Evolutionary conservation across 2,888 invertebrate genomes (phyloP).

Genomic region (Coenonympha glycerion): DNA sequence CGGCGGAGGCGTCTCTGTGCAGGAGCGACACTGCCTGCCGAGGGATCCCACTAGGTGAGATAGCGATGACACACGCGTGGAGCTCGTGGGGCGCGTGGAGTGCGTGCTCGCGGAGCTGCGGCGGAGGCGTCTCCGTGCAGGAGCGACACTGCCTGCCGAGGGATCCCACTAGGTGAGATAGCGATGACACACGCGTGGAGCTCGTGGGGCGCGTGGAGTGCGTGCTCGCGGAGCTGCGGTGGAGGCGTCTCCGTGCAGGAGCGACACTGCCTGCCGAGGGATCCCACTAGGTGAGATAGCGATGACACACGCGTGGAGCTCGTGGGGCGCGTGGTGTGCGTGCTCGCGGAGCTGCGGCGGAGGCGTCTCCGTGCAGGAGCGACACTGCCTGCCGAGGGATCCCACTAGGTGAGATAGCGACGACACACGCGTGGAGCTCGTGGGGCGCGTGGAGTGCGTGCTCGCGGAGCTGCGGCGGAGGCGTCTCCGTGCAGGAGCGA

Average conservation of each 20-base stretch:
- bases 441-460: constrained; percentile 86
- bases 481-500: constrained; percentile 82
- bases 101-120: constrained; percentile 83
- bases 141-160: constrained; percentile 80
- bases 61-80: constrained; percentile 75
- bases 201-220: constrained; percentile 83
- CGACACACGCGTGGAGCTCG: constrained; percentile 74
- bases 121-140: constrained; percentile 84
- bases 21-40: constrained; percentile 80
- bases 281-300: constrained; percentile 63
- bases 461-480: constrained; percentile 83
- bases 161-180: constrained; percentile 67
- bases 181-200: constrained; percentile 76
- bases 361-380: constrained; percentile 82
- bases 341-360: constrained; percentile 85
- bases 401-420: constrained; percentile 58
- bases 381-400: constrained; percentile 78
- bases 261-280: constrained; percentile 78
- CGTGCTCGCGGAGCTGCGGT: constrained; percentile 84
- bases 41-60: constrained; percentile 69
- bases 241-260: constrained; percentile 84
- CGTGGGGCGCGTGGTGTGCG: constrained; percentile 83
- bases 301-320: constrained; percentile 73
- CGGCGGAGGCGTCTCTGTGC: constrained; percentile 83
- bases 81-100: constrained; percentile 85